These are phyloP conservation scores for Ptilonorhynchus violaceus DNA, from an alignment of 2,113 vertebrate species.

Conservation along the genomic window DNA sequence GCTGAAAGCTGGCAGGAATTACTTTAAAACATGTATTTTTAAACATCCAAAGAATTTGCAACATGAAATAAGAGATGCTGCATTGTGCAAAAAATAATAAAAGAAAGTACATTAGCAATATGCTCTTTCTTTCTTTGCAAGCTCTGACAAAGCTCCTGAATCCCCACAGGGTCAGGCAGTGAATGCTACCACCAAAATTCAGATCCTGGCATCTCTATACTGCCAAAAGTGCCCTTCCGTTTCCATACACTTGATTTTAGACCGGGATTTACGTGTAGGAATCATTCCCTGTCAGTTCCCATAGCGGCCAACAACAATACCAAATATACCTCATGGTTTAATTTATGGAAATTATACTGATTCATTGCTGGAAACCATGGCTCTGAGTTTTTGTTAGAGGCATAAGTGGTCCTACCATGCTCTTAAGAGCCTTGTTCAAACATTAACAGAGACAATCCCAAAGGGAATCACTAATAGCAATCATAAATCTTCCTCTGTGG, in stretches of 20 bases:
- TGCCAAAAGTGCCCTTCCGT: background rate
- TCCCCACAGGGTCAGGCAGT: background rate
- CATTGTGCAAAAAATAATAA: background rate
- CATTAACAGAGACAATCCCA: slow-evolving; percentile 9
- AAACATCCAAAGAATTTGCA: background rate
- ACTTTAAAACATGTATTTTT: background rate
- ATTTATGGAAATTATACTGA: background rate
- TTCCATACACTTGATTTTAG: background rate
- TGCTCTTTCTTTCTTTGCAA: background rate
- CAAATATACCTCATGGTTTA: background rate
- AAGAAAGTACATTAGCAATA: background rate
- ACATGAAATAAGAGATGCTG: background rate
- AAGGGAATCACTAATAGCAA: background rate
- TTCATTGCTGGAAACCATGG: background rate
- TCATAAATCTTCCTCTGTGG: background rate
- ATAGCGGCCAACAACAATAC: background rate
- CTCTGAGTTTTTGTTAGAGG: background rate
- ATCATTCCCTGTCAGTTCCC: background rate
- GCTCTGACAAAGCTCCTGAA: background rate
- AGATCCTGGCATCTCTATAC: background rate
- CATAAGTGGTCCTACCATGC: background rate
- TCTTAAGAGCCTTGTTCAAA: slow-evolving; percentile 22
- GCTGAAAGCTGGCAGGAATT: slow-evolving; percentile 12
- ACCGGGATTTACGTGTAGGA: background rate
- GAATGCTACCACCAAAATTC: background rate